A percentile compares a stretch with the other conserved stretches of the same genome.
Evolutionary conservation across 1,140 invertebrate species (phyloP).

Genomic region (Homalodisca vitripennis): DNA sequence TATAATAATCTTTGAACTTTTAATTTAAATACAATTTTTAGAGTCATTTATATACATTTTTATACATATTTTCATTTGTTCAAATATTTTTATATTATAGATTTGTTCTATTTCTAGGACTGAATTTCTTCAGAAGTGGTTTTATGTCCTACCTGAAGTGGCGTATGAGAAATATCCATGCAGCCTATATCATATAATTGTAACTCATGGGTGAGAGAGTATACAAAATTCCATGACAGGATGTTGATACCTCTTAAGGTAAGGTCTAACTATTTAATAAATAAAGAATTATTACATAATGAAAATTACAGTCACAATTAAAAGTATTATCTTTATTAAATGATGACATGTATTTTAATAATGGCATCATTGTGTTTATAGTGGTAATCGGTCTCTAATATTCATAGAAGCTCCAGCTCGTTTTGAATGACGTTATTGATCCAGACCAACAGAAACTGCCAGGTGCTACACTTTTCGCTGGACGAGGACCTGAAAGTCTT

Average conservation of each 20-base stretch:
- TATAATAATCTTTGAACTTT: no score
- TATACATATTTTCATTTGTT: no score
- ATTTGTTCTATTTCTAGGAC: conserved; percentile 66
- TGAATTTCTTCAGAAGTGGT: conserved; percentile 97
- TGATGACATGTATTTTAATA: no score
- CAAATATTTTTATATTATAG: no score
- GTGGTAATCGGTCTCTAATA: conserved; percentile 87
- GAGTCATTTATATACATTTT: no score
- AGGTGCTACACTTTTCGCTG: conserved; percentile 90
- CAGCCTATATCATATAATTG: conserved; percentile 97
- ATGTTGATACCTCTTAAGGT: conserved; percentile 85
- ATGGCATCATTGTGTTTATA: conserved; percentile 47
- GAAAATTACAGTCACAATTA: no score
- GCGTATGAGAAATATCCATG: conserved; percentile 91
- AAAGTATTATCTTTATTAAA: no score
- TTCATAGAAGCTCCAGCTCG: conserved; percentile 89
- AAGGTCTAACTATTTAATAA: no score
- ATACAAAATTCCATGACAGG: conserved; percentile 95
- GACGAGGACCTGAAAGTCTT: conserved; percentile 98
- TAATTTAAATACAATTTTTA: no score
- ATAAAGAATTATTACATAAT: no score
- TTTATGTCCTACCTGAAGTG: conserved; percentile 91
- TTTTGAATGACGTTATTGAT: conserved; percentile 89
- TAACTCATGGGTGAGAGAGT: conserved; percentile 96
- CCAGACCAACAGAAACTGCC: conserved; percentile 93